A percentile compares a stretch with the other conserved stretches of the same genome.
phyloP scores from a whole-genome alignment of 2,113 vertebrate genomes.

The Pachyramphus minor region DNA sequence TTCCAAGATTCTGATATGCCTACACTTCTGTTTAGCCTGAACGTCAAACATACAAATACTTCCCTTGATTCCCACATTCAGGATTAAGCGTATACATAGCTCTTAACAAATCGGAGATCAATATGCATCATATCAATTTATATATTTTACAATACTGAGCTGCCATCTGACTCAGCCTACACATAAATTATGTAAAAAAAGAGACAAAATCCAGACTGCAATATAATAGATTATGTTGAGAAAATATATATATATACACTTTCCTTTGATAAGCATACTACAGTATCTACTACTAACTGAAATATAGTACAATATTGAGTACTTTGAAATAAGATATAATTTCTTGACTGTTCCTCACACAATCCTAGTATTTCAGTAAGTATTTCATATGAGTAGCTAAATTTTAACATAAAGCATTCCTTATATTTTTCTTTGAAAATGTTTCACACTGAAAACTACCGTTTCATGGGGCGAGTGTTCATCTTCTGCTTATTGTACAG shows the following conservation, averaged over 20 bases:
- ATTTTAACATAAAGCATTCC: background rate
- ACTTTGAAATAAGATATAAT: background rate
- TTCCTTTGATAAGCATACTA: background rate
- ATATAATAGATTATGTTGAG: background rate
- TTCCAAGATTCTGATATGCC: background rate
- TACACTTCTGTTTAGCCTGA: background rate
- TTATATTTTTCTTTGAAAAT: background rate
- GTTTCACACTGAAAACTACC: conserved; percentile 66
- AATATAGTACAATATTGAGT: background rate
- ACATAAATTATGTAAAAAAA: background rate
- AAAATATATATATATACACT: background rate
- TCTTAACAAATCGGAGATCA: background rate
- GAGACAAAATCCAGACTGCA: background rate
- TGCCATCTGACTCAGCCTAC: background rate
- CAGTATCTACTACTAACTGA: background rate
- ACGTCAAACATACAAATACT: background rate
- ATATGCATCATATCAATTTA: background rate
- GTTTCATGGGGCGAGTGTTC: conserved; percentile 95
- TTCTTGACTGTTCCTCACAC: background rate
- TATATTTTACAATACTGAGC: background rate
- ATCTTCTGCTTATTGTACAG: conserved; percentile 98
- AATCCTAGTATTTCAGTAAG: background rate
- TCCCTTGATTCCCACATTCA: background rate
- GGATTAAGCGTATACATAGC: background rate
- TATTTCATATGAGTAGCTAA: background rate